phyloP scores from a whole-genome alignment of 2,113 vertebrate species.

The Seriola aureovittata region DNA sequence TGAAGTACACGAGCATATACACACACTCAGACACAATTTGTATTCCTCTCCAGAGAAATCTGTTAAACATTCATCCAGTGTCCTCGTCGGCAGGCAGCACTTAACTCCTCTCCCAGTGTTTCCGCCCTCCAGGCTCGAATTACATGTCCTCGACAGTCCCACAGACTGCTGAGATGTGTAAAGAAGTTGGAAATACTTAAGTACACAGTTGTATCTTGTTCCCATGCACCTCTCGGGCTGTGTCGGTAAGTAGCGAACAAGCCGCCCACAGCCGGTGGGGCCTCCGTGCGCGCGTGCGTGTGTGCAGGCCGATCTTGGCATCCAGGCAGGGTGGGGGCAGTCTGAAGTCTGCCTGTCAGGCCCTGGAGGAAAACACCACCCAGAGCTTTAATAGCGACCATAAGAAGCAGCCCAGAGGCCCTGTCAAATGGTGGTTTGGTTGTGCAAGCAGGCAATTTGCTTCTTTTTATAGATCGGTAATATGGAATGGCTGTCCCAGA shows the following conservation, averaged over 20 bases:
- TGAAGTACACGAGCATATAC: not conserved
- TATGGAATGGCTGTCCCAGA: constrained; percentile 71
- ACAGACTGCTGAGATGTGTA: constrained; percentile 61
- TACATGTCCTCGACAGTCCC: constrained; percentile 48
- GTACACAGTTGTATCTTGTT: constrained; percentile 61
- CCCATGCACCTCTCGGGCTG: constrained; percentile 52
- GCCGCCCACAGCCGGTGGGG: constrained; percentile 29
- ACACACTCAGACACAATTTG: not conserved
- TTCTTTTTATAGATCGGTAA: constrained; percentile 83
- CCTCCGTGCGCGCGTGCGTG: not conserved
- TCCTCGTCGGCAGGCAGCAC: constrained; percentile 75
- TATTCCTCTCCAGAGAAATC: constrained; percentile 42
- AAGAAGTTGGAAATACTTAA: constrained; percentile 62
- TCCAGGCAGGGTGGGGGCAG: constrained; percentile 63
- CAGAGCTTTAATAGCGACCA: constrained; percentile 79
- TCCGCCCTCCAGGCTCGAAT: constrained; percentile 71
- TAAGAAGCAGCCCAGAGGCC: constrained; percentile 72
- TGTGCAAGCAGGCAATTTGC: constrained; percentile 76
- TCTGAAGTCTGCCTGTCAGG: constrained; percentile 64
- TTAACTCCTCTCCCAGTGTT: constrained; percentile 63
- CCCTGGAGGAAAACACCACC: constrained; percentile 72
- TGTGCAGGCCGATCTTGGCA: constrained; percentile 47
- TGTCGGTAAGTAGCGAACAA: constrained; percentile 47
- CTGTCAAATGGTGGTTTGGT: constrained; percentile 68
- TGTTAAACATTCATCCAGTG: constrained; percentile 54